These are phyloP conservation scores for Cotesia glomerata DNA, from an alignment of 1,140 invertebrate species.

Conservation along the genomic window DNA sequence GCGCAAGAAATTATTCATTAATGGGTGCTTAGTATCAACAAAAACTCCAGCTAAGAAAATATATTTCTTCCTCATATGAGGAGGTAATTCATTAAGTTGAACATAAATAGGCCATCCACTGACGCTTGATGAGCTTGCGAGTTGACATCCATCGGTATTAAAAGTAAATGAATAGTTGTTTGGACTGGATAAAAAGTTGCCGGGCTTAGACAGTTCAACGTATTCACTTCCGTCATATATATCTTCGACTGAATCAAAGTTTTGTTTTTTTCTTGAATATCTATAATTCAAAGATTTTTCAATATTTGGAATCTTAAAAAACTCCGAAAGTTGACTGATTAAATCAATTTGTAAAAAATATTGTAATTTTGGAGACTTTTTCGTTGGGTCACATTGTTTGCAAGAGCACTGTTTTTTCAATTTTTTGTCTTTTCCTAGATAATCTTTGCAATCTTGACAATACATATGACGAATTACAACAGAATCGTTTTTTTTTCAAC, in stretches of 20 bases:
- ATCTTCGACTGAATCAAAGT: conserved; percentile 17
- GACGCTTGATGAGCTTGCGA: conserved; percentile 13
- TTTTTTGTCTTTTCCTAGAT: background rate
- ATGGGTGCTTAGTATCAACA: conserved; percentile 19
- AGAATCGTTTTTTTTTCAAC: no score
- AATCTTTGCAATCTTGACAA: conserved; percentile 15
- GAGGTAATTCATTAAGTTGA: conserved; percentile 31
- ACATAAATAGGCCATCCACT: conserved; percentile 29
- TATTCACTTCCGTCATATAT: conserved; percentile 28
- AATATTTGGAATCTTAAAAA: background rate
- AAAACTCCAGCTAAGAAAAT: conserved; percentile 28
- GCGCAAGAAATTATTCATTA: conserved; percentile 16
- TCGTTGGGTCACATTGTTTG: conserved; percentile 18
- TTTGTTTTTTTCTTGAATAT: conserved; percentile 1
- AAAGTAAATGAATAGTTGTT: conserved; percentile 29
- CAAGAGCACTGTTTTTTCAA: conserved; percentile 22
- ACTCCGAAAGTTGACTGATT: conserved; percentile 19
- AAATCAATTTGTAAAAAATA: conserved; percentile 22
- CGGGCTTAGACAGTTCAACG: background rate
- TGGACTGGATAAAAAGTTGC: conserved; percentile 3
- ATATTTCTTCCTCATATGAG: conserved; percentile 17
- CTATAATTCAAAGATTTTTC: conserved; percentile 6
- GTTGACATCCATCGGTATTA: conserved; percentile 16
- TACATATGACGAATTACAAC: conserved; percentile 3
- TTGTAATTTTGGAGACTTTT: background rate